Evolutionary conservation across 2,113 vertebrate species (phyloP).

Genomic region (Alaudala cheleensis): DNA sequence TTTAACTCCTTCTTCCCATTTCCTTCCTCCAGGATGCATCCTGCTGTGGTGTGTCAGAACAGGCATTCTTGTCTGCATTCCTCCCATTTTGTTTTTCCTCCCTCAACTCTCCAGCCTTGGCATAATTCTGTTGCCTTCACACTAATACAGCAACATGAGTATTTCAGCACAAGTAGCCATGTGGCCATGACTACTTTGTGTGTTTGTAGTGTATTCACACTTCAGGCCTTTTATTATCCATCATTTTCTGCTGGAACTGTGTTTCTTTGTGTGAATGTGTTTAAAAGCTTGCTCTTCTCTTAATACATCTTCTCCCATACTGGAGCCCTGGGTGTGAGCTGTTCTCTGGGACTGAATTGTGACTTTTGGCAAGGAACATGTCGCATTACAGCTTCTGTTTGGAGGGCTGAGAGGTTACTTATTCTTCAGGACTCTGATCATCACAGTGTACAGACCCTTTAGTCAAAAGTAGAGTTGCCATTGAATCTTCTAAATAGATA

Average conservation of each 20-base stretch:
- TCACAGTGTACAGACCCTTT: neutral
- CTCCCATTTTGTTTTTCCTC: neutral
- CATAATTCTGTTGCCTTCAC: neutral
- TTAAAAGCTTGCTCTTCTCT: neutral
- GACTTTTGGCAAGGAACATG: neutral
- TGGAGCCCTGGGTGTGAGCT: neutral
- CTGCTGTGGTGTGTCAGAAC: neutral
- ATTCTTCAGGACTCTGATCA: neutral
- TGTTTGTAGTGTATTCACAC: neutral
- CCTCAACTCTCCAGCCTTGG: neutral
- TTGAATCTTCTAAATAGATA: neutral
- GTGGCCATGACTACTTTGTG: neutral
- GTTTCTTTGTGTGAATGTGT: neutral
- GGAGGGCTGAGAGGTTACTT: neutral
- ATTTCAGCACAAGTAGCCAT: neutral
- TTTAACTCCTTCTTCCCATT: conserved; percentile 18
- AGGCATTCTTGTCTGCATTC: neutral
- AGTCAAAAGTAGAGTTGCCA: neutral
- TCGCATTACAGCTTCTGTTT: neutral
- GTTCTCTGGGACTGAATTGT: neutral
- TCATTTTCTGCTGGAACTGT: neutral
- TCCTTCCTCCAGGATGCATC: neutral
- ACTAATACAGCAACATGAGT: neutral
- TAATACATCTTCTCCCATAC: neutral
- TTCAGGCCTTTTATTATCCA: neutral